Evolutionary conservation across 2,888 invertebrate species (phyloP).

Genomic region (Polydrusus pterygomalis): DNA sequence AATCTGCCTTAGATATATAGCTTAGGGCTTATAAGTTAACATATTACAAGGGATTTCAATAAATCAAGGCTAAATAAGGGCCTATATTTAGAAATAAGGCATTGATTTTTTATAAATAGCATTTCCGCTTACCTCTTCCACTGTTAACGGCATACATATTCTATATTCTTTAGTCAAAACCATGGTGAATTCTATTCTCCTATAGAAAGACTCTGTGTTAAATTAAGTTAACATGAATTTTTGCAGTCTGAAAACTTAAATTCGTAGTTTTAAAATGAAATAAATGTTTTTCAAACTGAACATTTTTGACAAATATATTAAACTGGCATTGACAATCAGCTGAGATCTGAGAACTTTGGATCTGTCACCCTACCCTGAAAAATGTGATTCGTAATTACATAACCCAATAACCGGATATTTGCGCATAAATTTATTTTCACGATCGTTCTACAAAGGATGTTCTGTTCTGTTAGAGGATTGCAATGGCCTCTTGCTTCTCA

Average conservation of each 20-base stretch:
- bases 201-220: neutral
- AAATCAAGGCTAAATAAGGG: conserved; percentile 33
- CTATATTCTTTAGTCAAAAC: conserved; percentile 91
- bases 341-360: no score
- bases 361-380: no score
- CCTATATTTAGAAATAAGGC: conserved; percentile 47
- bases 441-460: neutral
- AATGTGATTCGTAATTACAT: neutral
- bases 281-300: conserved; percentile 23
- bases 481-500: no score
- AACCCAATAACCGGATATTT: neutral
- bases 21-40: neutral
- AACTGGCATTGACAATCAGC: conserved; percentile 29
- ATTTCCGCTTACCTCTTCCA: conserved; percentile 84
- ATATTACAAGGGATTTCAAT: neutral
- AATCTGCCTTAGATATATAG: neutral
- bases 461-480: no score
- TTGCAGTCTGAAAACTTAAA: neutral
- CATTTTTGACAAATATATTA: neutral
- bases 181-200: conserved; percentile 74
- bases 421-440: neutral
- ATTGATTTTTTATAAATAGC: conserved; percentile 50
- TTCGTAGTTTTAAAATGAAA: neutral
- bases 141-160: conserved; percentile 93
- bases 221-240: neutral